Evolutionary conservation across 2,113 vertebrate genomes (phyloP), one percentile per base, ranked within the genome.

Genomic region (Mugil cephalus): DNA sequence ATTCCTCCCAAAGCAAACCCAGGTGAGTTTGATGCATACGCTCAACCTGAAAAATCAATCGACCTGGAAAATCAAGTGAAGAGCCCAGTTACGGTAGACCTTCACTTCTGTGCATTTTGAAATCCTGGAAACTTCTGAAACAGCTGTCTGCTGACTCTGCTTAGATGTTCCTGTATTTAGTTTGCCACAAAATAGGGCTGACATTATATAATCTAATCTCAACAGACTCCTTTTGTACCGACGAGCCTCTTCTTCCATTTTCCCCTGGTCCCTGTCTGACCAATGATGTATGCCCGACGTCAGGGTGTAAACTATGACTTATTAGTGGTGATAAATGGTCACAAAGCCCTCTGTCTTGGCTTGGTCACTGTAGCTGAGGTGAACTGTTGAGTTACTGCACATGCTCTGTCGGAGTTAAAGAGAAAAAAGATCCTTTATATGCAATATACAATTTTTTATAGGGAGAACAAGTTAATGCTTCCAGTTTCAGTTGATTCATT

Each of bases 251-350:
- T 68, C 70, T 70, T 45, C 66, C n/a, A 18, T 76, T 60, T 69
- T 69, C 45, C 63, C 18, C 12, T 8, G 39, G 52, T 69, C 46
- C 43, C 39, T 10, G 73, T 79, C 78, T 68, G 58, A 75, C 61
- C 14, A 34, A 56, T 89, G 82, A 91, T 87, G 69, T 82, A 90
- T 86, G 55, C 58, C 40, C 43, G 17, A 17, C 40, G 79, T 91
- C 87, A 88, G 72, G 73, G 52, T 74, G 63, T 86, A 90, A 91
- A 92, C 84, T 88, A 85, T 85, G 80, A 92, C 87, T 90, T 85
- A 87, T 91, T 90, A 87, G 80, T 34, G 55, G 59, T 90, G 88
- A 91, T 92, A 74, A 92, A 90, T 88, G 76, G 54, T 79, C 80
- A 18, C 66, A 62, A 48, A 61, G 69, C 46, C 63, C 42, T 74